These are phyloP conservation scores for Radopholus similis DNA, from an alignment of 1,140 invertebrate genomes.

Conservation along the genomic window DNA sequence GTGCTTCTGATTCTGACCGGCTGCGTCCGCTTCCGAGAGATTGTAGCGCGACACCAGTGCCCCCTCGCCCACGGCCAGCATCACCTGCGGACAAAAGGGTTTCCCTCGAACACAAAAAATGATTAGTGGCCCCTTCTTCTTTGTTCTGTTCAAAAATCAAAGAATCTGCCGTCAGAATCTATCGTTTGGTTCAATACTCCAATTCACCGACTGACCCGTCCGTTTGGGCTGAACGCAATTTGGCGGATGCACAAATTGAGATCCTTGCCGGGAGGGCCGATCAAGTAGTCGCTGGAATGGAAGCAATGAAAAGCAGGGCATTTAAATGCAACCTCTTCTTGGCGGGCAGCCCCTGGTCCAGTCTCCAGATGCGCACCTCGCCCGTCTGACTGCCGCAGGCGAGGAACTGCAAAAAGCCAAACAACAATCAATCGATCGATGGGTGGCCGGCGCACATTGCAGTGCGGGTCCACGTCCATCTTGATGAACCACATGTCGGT, in stretches of 20 bases:
- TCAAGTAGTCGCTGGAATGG: constrained; percentile 18
- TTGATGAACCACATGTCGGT: constrained; percentile 37
- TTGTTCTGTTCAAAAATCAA: no score
- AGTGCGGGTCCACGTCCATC: constrained; percentile 21
- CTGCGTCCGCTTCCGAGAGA: not conserved
- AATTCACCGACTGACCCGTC: constrained; percentile 3
- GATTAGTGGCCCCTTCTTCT: not conserved
- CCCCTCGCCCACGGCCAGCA: constrained; percentile 1
- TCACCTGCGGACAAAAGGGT: not conserved
- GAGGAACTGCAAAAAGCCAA: constrained; percentile 17
- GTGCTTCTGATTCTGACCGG: no score
- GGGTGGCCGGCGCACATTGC: not conserved
- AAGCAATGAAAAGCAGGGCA: constrained; percentile 1
- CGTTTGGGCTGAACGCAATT: constrained; percentile 27
- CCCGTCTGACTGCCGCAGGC: constrained; percentile 27
- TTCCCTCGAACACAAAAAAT: not conserved
- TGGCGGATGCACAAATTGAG: constrained; percentile 28
- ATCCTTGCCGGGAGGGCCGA: constrained; percentile 22
- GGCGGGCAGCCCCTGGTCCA: constrained; percentile 15
- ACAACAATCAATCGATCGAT: constrained; percentile 1
- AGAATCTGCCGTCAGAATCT: no score
- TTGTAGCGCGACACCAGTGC: constrained; percentile 9
- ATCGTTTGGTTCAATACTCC: no score
- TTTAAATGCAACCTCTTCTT: not conserved
- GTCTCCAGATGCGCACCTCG: constrained; percentile 33